Evolutionary conservation across 2,888 invertebrate species (phyloP), one percentile per base, ranked within the genome.

Genomic region (Rhamnusium bicolor): DNA sequence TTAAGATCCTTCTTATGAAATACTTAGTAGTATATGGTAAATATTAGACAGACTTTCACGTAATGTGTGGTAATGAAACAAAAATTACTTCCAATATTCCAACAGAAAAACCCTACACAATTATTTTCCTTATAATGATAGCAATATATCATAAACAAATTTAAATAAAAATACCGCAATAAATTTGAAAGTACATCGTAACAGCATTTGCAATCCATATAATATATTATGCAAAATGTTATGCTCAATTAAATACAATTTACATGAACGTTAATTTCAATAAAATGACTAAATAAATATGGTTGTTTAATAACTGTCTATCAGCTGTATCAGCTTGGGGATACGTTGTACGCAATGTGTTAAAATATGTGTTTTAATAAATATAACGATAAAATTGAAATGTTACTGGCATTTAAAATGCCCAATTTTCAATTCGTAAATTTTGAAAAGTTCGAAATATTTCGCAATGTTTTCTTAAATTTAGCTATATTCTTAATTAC

Each of bases 171-270:
- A 54, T 54, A 4, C 54, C 54, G 27, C 8, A 54, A 54, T 24
- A 24, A 54, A 54, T 54, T 54, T 54, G 54, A 54, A 54, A 54
- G 54, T 27, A 24, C 21, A 54, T 27, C 24, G 56, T 32, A 58
- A 58, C 18, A 27, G 18, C 8, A n/a, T 32, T 58, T 14, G 58
- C 32, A 58, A 58, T 58, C 32, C 27, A 32, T 29, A 32, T 14
- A 58, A 29, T 32, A 14, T 18, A 18, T 58, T 58, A 32, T 58
- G 58, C 58, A 58, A 58, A 58, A 58, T 58, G 58, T 32, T 58
- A 58, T 32, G 58, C 29, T 58, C 58, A 58, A 58, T 58, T 58
- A 58, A 24, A 54, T 8, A 14, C 24, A 27, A 54, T 54, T 54
- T 54, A 27, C 24, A 54, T 54, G 24, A 54, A 54, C 24, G 24